Base-by-base conservation (phyloP, 2,797 vertebrate species). In the Xenopus petersii region DNA sequence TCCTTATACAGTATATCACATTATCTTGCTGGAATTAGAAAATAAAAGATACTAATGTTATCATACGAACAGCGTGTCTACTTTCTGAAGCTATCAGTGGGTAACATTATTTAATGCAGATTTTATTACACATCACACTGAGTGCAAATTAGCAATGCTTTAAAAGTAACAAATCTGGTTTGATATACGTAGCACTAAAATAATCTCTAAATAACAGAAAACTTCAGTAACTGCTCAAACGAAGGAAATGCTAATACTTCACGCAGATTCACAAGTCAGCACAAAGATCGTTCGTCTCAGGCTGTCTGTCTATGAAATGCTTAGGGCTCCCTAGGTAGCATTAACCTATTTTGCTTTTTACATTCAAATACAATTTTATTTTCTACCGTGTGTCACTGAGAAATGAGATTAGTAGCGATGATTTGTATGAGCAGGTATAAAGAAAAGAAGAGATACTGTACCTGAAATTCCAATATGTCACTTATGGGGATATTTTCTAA, bases 331-430 rank as follows among this genome's bases (percentile, higher is more conserved):
- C 74, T 42, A 71, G 42, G 62, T 36, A 70, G 62, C 12, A 10
- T 42, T 75, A 71, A 71, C 61, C 61, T 64, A 61, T 65, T 71
- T 75, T 54, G 56, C 74, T 64, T 56, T 26, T 58, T 58, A 58
- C 55, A 58, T 58, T 58, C 15, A 51, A 51, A 51, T 51, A 51
- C 49, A 51, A 51, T 51, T 51, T 51, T 15, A 51, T 51, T 51
- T 51, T 51, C 36, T 42, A 42, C 8, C 36, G 36, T 42, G 36
- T 42, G 36, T 42, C 36, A 51, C 4, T 51, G 49, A 51, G 15
- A 51, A 51, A 51, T 51, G 11, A 15, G 15, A 51, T 51, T 51
- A 51, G 15, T 10, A 12, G 49, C 49, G 11, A 12, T 51, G 49
- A 51, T 51, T 15, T 51, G 11, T 51, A 15, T 51, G 49, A 12